Evolutionary conservation across 2,797 vertebrate species (phyloP).

Genomic region (Margarornis squamiger): DNA sequence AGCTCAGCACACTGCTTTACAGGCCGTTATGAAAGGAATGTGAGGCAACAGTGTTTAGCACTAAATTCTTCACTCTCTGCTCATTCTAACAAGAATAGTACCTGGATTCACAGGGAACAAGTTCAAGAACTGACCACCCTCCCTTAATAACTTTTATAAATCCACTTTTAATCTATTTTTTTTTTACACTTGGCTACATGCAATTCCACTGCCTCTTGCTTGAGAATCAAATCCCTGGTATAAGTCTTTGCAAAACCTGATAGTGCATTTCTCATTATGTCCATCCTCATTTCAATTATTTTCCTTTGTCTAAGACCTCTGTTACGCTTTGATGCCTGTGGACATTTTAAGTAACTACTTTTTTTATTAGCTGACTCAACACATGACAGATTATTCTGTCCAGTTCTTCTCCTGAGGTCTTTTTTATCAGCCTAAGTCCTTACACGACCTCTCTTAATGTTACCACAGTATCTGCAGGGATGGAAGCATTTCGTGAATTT

Average conservation of each 20-base stretch:
- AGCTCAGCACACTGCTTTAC: neutral
- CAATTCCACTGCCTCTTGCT: neutral
- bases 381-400: slow-evolving; percentile 10
- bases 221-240: neutral
- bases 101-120: neutral
- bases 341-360: slow-evolving; percentile 51
- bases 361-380: slow-evolving; percentile 44
- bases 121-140: neutral
- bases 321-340: neutral
- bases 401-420: neutral
- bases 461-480: neutral
- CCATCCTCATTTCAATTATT: slow-evolving; percentile 29
- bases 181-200: neutral
- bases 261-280: slow-evolving; percentile 11
- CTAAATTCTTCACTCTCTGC: neutral
- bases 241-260: slow-evolving; percentile 1
- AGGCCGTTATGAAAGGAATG: neutral
- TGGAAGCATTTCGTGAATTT: neutral
- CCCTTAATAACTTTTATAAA: neutral
- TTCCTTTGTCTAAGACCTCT: slow-evolving; percentile 26
- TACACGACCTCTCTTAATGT: neutral
- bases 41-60: neutral
- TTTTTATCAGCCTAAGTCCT: slow-evolving; percentile 1
- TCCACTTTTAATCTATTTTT: neutral
- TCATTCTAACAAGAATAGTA: neutral